phyloP scores from a whole-genome alignment of 2,113 vertebrate genomes.

The Oceanites oceanicus region DNA sequence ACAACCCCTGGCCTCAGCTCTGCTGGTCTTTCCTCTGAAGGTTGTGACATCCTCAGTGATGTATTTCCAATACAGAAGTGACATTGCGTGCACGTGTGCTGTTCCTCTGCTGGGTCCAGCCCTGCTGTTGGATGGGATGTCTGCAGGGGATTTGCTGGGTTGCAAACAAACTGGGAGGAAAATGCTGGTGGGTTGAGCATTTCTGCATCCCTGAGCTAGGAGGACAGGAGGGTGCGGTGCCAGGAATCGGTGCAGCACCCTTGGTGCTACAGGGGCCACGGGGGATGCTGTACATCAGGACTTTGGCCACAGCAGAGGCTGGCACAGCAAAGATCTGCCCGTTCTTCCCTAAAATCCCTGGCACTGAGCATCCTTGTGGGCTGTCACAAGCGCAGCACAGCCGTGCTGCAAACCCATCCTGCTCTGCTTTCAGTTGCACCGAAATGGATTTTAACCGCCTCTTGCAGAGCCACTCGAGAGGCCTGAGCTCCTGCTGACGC shows the following conservation, averaged over 20 bases:
- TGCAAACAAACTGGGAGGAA: neutral
- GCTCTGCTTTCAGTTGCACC: neutral
- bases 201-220: fast-evolving
- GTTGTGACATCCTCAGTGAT: neutral
- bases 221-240: neutral
- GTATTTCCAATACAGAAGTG: neutral
- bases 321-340: neutral
- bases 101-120: neutral
- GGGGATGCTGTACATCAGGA: neutral
- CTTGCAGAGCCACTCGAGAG: neutral
- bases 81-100: fast-evolving
- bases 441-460: neutral
- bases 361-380: neutral
- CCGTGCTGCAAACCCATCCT: fast-evolving
- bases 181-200: neutral
- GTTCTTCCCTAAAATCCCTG: neutral
- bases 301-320: neutral
- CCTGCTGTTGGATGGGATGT: neutral
- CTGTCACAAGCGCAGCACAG: fast-evolving
- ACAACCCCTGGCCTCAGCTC: neutral
- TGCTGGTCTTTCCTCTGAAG: neutral
- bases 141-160: neutral
- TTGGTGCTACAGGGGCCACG: fast-evolving
- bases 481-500: neutral
- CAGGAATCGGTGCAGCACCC: neutral